These are phyloP conservation scores for Myripristis murdjan DNA, from an alignment of 2,797 vertebrate genomes.

Conservation along the genomic window DNA sequence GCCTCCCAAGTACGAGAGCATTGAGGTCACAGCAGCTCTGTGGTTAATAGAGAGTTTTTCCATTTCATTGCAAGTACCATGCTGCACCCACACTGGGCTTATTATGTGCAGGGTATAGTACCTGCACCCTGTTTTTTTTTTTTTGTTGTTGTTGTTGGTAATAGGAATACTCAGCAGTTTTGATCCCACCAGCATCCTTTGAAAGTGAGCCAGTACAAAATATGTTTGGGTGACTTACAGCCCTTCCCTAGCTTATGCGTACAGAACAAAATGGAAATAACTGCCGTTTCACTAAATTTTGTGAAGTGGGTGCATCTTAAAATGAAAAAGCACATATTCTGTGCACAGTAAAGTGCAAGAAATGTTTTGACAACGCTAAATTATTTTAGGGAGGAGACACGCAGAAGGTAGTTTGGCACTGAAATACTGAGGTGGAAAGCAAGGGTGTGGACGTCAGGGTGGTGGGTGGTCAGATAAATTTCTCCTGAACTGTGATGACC, in stretches of 20 bases:
- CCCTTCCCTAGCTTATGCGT: neutral
- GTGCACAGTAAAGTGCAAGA: too few species aligned
- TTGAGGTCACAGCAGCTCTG: slow-evolving; percentile 57
- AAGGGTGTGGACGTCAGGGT: too few species aligned
- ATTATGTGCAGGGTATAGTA: neutral
- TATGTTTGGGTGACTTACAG: neutral
- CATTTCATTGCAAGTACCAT: slow-evolving; percentile 37
- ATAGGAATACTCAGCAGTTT: slow-evolving; percentile 6
- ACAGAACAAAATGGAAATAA: neutral
- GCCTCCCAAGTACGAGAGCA: slow-evolving; percentile 43
- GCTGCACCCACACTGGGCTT: slow-evolving; percentile 15
- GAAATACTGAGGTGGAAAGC: too few species aligned
- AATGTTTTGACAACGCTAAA: too few species aligned
- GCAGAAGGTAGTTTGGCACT: too few species aligned
- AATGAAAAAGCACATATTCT: too few species aligned
- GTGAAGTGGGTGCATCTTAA: neutral
- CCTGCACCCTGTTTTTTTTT: slow-evolving; percentile 5
- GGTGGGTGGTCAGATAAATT: too few species aligned
- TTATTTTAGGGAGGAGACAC: too few species aligned
- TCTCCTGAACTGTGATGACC: too few species aligned
- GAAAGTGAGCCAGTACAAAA: neutral
- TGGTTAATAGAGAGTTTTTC: slow-evolving; percentile 58
- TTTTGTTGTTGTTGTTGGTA: too few species aligned
- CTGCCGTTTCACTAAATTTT: neutral
- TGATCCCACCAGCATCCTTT: neutral